phyloP scores from a whole-genome alignment of 2,888 invertebrate genomes.

The Ferrisia virgata region DNA sequence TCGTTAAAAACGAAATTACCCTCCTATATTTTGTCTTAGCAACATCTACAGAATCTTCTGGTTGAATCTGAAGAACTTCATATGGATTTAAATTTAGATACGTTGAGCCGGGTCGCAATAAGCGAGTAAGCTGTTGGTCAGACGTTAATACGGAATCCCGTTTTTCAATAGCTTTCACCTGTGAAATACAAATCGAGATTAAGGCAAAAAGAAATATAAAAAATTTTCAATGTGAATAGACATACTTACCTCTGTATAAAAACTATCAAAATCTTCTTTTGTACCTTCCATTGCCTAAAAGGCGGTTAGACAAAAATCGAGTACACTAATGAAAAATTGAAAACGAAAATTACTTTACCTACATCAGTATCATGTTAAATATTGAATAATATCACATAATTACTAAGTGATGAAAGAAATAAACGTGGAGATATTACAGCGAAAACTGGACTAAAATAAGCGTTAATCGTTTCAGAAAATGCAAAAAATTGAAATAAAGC shows the following conservation, averaged over 20 bases:
- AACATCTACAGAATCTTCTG: constrained; percentile 82
- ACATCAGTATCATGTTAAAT: too few relatives aligned
- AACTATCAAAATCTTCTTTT: constrained; percentile 32
- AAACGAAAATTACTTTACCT: too few relatives aligned
- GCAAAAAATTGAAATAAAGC: too few relatives aligned
- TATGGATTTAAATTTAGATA: constrained; percentile 98
- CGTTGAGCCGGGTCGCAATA: constrained; percentile 93
- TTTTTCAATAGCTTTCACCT: constrained; percentile 99
- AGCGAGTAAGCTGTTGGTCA: constrained; percentile 92
- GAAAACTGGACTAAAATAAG: too few relatives aligned
- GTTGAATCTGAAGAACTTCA: constrained; percentile 88
- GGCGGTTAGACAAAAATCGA: neutral
- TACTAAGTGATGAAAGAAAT: too few relatives aligned
- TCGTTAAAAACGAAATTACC: constrained; percentile 54
- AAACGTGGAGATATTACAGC: too few relatives aligned
- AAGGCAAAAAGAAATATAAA: neutral
- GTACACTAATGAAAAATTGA: neutral
- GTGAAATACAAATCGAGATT: constrained; percentile 52
- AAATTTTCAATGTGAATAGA: neutral
- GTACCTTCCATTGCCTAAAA: neutral
- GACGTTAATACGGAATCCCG: constrained; percentile 94
- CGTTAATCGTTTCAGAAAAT: too few relatives aligned
- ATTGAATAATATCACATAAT: too few relatives aligned
- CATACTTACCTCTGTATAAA: constrained; percentile 2
- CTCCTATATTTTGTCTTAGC: constrained; percentile 95